These are phyloP conservation scores for Eledone cirrhosa DNA, from an alignment of 2,888 invertebrate genomes.

Conservation along the genomic window DNA sequence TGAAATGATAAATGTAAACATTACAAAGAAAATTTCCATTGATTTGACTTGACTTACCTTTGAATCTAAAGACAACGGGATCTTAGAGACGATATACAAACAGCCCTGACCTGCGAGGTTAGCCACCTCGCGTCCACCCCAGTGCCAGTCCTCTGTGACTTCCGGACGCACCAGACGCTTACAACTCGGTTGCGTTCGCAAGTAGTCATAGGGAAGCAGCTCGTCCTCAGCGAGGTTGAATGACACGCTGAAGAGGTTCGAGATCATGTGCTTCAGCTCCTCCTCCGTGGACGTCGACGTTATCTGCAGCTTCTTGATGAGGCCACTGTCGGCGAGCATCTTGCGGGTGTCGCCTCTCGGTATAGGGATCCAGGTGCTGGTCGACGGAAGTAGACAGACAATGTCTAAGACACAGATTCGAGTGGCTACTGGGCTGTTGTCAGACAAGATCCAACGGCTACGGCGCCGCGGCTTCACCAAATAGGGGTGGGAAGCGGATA, in stretches of 20 bases:
- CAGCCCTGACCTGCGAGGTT: conserved; percentile 28
- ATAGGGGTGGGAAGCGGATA: conserved; percentile 16
- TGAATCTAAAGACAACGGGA: conserved; percentile 16
- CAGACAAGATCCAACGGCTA: conserved; percentile 20
- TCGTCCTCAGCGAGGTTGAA: conserved; percentile 27
- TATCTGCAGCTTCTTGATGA: conserved; percentile 21
- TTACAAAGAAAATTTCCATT: too few species aligned
- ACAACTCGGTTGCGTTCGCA: conserved; percentile 24
- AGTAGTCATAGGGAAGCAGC: conserved; percentile 28
- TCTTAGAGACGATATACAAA: conserved; percentile 28
- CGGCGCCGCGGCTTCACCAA: conserved; percentile 21
- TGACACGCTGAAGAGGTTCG: conserved; percentile 16
- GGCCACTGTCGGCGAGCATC: conserved; percentile 21
- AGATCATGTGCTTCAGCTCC: conserved; percentile 15
- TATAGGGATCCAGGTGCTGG: conserved; percentile 27
- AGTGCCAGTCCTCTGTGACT: conserved; percentile 25
- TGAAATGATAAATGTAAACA: too few species aligned
- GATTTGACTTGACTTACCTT: conserved; percentile 1
- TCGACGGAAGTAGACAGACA: conserved; percentile 26
- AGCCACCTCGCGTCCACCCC: conserved; percentile 19
- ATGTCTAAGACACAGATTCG: conserved; percentile 26
- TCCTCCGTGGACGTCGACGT: conserved; percentile 11
- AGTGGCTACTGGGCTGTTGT: conserved; percentile 21
- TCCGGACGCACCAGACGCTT: conserved; percentile 27
- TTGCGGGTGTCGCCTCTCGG: conserved; percentile 27